Percentiles rank a stretch among this genome's conserved stretches.
Evolutionary conservation across 1,140 invertebrate genomes (phyloP).

Genomic region (Lasaia peninsularis): DNA sequence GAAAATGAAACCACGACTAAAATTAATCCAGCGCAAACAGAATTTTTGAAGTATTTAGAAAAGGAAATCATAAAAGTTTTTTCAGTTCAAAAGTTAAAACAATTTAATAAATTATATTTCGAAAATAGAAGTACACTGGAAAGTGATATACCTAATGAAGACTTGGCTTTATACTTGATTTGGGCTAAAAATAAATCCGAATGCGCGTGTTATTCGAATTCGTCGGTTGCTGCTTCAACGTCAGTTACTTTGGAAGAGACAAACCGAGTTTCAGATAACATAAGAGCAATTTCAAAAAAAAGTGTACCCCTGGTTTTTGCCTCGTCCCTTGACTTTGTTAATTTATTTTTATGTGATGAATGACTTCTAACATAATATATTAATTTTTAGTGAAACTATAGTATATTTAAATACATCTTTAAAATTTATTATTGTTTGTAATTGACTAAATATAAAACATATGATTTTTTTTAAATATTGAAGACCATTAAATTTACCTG

Average conservation of each 20-base stretch:
- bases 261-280: slow-evolving; percentile 11
- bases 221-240: slow-evolving; percentile 8
- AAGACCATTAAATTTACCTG: too few species aligned
- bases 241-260: not conserved
- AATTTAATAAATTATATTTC: slow-evolving; percentile 19
- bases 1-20: not conserved
- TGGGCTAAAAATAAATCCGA: slow-evolving; percentile 17
- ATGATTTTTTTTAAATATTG: too few species aligned
- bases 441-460: too few species aligned
- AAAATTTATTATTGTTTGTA: too few species aligned
- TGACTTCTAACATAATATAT: too few species aligned
- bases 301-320: too few species aligned
- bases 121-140: slow-evolving; percentile 17
- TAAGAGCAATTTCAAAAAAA: too few species aligned
- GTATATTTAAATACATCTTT: too few species aligned
- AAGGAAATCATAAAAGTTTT: slow-evolving; percentile 18
- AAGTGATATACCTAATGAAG: slow-evolving; percentile 11
- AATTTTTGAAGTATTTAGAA: slow-evolving; percentile 15
- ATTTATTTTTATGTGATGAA: too few species aligned
- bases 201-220: slow-evolving; percentile 10
- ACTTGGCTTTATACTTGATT: slow-evolving; percentile 16
- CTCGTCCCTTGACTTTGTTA: too few species aligned
- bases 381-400: too few species aligned
- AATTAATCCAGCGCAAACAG: slow-evolving; percentile 8
- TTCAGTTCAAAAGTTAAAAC: slow-evolving; percentile 15